Evolutionary conservation across 2,797 vertebrate species (phyloP).

Genomic region (Pangasius sanitwongsei): DNA sequence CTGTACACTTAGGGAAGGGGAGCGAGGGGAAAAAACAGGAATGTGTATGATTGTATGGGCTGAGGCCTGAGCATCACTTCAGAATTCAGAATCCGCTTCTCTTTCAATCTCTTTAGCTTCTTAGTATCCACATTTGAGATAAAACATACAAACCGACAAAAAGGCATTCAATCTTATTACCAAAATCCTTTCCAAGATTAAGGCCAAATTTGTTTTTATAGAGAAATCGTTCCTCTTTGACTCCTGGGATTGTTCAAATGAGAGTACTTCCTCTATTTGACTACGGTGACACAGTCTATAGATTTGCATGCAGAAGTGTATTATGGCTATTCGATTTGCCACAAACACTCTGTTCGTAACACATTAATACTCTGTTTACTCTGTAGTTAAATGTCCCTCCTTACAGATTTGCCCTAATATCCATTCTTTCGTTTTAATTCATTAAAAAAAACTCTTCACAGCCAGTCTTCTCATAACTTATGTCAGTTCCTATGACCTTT

Average conservation of each 20-base stretch:
- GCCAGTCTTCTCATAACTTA: too few relatives aligned
- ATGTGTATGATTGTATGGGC: not conserved
- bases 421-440: too few relatives aligned
- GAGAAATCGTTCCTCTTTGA: not conserved
- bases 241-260: not conserved
- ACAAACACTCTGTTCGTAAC: not conserved
- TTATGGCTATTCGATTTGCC: not conserved
- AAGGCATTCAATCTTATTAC: too few relatives aligned
- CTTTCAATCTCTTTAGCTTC: not conserved
- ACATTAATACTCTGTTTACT: too few relatives aligned
- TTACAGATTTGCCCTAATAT: too few relatives aligned
- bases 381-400: not conserved
- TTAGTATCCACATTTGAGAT: not conserved
- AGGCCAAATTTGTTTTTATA: not conserved
- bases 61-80: not conserved
- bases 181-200: too few relatives aligned
- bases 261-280: not conserved
- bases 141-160: not conserved
- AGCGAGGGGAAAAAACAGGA: too few relatives aligned
- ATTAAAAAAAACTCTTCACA: too few relatives aligned
- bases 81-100: not conserved
- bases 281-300: too few relatives aligned
- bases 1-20: too few relatives aligned
- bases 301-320: not conserved
- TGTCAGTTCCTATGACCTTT: too few relatives aligned